Base-by-base conservation (phyloP, 2,113 vertebrate genomes). In the Cyprinus carpio region DNA sequence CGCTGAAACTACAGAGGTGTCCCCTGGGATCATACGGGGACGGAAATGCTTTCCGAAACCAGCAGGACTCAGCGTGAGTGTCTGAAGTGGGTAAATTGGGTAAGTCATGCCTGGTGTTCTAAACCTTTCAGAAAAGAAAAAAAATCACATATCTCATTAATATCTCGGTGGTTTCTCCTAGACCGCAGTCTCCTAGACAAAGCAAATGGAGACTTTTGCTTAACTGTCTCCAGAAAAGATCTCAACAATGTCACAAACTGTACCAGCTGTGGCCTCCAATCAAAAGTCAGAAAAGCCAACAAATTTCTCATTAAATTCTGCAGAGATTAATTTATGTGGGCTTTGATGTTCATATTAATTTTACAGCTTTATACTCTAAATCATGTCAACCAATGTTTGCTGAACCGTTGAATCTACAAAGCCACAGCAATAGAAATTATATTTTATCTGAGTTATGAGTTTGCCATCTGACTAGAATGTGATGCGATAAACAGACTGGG, bases 81-180 rank as follows among this genome's bases (percentile, higher is more conserved):
- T 76, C 46, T 76, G 75, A 76, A 76, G 46, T 76, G 75, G 20
- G 25, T 31, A 76, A 76, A 76, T 76, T 76, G 43, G 75, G 43
- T 20, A 54, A 54, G 75, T 76, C 75, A 3, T 43, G 72, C 40
- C 6, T 0, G 40, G 6, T 75, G 72, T 75, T 75, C 40, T 75
- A n/a, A 49, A 75, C 72, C 40, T 49, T 13, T 49, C 72, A 16
- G n/a, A 46, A 51, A 54, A 54, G 2, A 54, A 54, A 76, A 76
- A 60, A 58, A 23, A 75, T 51, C 46, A 4, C 46, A 10, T 1
- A 76, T 51, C 43, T 76, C 25, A 76, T 76, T 76, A 76, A 76
- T 76, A 51, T 76, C 74, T 75, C 25, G 3, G 23, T 15, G n/a
- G 74, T 75, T 29, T 75, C 25, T 76, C 46, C 25, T 8, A 51